Base-by-base conservation (phyloP, 2,113 vertebrate genomes). In the Engraulis encrasicolus region DNA sequence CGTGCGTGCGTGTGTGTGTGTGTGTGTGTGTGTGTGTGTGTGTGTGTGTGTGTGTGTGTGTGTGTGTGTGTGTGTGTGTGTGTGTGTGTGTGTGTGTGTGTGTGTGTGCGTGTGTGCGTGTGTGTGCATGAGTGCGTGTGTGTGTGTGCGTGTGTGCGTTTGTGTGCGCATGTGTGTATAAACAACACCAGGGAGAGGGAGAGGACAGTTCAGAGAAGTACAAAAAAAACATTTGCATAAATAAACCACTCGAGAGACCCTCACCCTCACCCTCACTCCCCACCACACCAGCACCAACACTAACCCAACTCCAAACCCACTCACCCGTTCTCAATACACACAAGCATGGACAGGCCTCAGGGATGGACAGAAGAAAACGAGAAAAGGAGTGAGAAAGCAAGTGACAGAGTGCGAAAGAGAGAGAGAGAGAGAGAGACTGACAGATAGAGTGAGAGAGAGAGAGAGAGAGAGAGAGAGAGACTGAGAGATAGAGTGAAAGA, bases 1-100 rank as follows among this genome's bases (percentile, higher is more conserved):
- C n/a, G n/a, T n/a, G n/a, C n/a, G n/a, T n/a, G n/a, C n/a, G n/a
- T n/a, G n/a, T n/a, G n/a, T n/a, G n/a, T n/a, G n/a, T n/a, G n/a
- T n/a, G n/a, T n/a, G n/a, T n/a, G n/a, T n/a, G n/a, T n/a, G n/a
- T n/a, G n/a, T n/a, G n/a, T n/a, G n/a, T 48, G 37, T n/a, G 37
- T 79, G 78, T 48, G 78, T 78, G 37, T 78, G 78, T 45, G 38
- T 61, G 54, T 61, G 54, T 61, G 54, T 61, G 54, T 61, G 54
- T 78, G 54, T 6, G 54, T 61, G 54, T 6, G 54, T 61, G 54
- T 6, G 54, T 61, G 54, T 61, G 54, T 0, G 74, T 78, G 54
- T 6, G 54, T 61, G 54, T 6, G 54, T 6, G 54, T n/a, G 54
- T 6, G 54, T 6, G 6, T 27, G 54, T 6, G 54, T 6, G 9